A percentile compares a stretch with the other conserved stretches of the same genome.
Evolutionary conservation across 92 coral and sea anemone species (phyloP).

Genomic region (Parazoanthus atlanticus): DNA sequence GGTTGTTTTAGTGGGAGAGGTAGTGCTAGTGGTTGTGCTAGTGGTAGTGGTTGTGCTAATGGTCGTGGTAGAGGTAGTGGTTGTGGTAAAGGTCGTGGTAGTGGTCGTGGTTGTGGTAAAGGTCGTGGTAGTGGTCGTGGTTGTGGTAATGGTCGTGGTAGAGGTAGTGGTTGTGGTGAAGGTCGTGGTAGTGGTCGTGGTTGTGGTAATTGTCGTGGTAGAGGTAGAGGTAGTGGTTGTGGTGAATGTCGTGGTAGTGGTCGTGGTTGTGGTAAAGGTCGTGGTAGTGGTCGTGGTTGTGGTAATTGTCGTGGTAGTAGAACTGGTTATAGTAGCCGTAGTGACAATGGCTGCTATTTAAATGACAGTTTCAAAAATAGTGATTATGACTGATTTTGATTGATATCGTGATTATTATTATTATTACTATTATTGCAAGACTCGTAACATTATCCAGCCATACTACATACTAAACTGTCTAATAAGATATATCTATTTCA

Average conservation of each 20-base stretch:
- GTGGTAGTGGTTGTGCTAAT: neutral
- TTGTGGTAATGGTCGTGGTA: neutral
- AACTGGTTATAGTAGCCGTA: neutral
- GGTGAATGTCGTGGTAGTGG: neutral
- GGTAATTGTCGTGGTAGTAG: neutral
- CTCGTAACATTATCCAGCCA: too few relatives aligned
- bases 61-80: neutral
- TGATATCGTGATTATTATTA: too few relatives aligned
- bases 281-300: too few relatives aligned
- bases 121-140: neutral
- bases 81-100: neutral
- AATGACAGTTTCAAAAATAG: too few relatives aligned
- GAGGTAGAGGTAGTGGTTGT: neutral
- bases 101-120: neutral
- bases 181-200: neutral
- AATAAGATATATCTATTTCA: too few relatives aligned
- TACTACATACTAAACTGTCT: too few relatives aligned
- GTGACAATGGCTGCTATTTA: too few relatives aligned
- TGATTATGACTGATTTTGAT: too few relatives aligned
- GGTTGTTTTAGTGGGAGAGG: neutral
- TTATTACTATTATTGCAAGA: too few relatives aligned
- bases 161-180: neutral
- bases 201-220: neutral
- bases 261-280: neutral
- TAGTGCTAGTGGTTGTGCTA: neutral